Evolutionary conservation across 2,888 invertebrate species (phyloP).

Genomic region (Diaprepes abbreviatus): DNA sequence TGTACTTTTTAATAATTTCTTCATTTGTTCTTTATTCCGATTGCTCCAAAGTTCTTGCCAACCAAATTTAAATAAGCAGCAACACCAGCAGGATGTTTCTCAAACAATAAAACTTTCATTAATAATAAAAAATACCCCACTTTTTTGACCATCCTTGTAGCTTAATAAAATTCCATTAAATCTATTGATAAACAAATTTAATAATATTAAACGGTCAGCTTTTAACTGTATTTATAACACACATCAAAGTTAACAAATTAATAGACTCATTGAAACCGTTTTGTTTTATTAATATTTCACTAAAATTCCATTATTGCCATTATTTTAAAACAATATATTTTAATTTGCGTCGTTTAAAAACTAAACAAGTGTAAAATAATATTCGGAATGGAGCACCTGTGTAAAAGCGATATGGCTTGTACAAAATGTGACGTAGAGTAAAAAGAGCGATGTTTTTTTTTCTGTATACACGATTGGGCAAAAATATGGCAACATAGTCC

Average conservation of each 20-base stretch:
- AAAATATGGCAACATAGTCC: too few species aligned
- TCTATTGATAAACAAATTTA: conserved; percentile 42
- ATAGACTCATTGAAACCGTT: conserved; percentile 36
- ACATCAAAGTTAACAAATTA: conserved; percentile 45
- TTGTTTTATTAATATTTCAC: conserved; percentile 44
- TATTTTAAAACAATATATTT: conserved; percentile 48
- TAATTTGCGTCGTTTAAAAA: conserved; percentile 26
- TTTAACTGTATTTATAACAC: conserved; percentile 42
- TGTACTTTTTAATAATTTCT: too few species aligned
- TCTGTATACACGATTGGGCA: too few species aligned
- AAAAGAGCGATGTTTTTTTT: too few species aligned
- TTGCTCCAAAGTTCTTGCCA: too few species aligned
- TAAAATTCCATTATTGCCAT: conserved; percentile 45
- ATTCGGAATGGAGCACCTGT: not conserved
- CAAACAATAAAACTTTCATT: too few species aligned
- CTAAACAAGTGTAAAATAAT: conserved; percentile 28
- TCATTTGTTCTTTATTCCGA: too few species aligned
- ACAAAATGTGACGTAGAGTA: too few species aligned
- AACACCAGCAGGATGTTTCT: too few species aligned
- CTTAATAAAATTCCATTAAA: conserved; percentile 44
- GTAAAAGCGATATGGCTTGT: not conserved
- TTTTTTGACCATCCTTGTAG: too few species aligned
- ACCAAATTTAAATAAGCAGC: too few species aligned
- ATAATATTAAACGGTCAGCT: conserved; percentile 38
- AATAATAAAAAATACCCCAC: too few species aligned